Percentiles rank a stretch among this genome's conserved stretches.
Evolutionary conservation across 1,140 invertebrate genomes (phyloP).

Genomic region (Eurytemora carolleeae): DNA sequence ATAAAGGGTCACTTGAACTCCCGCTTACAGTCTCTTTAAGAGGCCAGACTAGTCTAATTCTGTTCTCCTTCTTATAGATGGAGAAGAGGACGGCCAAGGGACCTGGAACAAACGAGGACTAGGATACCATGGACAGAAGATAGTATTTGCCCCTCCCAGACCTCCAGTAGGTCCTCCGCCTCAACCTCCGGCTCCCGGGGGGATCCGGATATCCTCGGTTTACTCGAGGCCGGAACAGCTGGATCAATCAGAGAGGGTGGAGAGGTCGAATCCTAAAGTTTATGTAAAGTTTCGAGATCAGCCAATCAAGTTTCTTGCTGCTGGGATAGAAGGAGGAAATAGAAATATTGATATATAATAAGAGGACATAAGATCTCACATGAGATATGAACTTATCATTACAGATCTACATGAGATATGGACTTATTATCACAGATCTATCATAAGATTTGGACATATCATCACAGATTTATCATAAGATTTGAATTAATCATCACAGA

Average conservation of each 20-base stretch:
- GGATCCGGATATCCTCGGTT: not conserved
- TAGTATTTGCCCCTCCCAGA: not conserved
- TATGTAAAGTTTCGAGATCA: not conserved
- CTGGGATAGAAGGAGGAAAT: not conserved
- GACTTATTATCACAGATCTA: no score
- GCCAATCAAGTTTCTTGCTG: not conserved
- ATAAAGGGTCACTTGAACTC: no score
- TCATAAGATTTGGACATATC: no score
- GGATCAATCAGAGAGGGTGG: not conserved
- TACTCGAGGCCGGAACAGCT: not conserved
- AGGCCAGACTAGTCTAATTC: no score
- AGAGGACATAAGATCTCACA: no score
- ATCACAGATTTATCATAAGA: no score
- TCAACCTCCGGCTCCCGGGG: not conserved
- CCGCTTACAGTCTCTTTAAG: no score
- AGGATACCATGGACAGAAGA: not conserved
- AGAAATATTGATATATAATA: no score
- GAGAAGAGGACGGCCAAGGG: not conserved
- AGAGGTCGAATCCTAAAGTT: not conserved
- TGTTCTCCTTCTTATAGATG: not conserved
- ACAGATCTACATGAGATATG: no score
- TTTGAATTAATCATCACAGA: no score
- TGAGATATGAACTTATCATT: no score
- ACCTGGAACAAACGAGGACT: not conserved
- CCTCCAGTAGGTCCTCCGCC: not conserved